Percentiles rank a stretch among this genome's conserved stretches.
Evolutionary conservation across 2,113 vertebrate genomes (phyloP).

Genomic region (Empidonax alnorum): DNA sequence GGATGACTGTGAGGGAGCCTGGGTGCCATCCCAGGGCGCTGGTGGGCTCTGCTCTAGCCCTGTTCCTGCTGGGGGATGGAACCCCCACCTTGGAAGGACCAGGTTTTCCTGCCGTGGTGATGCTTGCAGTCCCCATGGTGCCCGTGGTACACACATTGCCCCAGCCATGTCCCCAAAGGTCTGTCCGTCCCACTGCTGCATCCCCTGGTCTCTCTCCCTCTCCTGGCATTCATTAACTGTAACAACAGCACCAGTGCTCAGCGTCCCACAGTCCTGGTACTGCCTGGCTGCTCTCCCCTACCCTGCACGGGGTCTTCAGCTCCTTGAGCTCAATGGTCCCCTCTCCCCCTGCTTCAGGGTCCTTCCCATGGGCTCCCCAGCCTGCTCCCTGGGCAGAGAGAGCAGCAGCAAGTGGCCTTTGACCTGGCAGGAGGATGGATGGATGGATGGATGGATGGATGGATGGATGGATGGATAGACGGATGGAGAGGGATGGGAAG

Average conservation of each 20-base stretch:
- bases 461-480: neutral
- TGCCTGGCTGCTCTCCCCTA: fast-evolving
- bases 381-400: neutral
- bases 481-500: neutral
- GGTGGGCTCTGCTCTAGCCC: neutral
- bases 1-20: neutral
- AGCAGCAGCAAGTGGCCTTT: fast-evolving
- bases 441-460: neutral
- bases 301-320: neutral
- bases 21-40: fast-evolving
- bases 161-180: fast-evolving
- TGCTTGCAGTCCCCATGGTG: fast-evolving
- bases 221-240: neutral
- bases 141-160: fast-evolving
- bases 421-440: neutral
- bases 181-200: neutral
- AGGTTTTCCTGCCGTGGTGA: neutral
- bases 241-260: neutral
- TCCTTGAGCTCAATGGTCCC: no score
- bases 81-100: neutral
- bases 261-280: fast-evolving
- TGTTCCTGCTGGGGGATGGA: neutral
- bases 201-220: neutral
- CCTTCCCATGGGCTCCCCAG: fast-evolving
- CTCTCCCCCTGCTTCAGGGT: no score